Evolutionary conservation across 2,113 vertebrate species (phyloP).

Genomic region (Raphicerus campestris): DNA sequence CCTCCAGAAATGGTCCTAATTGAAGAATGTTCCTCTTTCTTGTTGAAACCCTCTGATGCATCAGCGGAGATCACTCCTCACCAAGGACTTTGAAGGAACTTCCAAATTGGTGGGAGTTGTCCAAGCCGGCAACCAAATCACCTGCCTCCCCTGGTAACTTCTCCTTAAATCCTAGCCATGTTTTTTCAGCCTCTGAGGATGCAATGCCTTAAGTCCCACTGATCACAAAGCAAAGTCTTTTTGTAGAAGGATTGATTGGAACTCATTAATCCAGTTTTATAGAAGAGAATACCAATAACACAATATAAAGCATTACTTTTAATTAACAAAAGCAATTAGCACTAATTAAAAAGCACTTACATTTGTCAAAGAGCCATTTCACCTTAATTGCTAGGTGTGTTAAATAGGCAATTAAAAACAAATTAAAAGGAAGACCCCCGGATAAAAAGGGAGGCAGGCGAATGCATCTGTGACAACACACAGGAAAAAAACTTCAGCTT

Average conservation of each 20-base stretch:
- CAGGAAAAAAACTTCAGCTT: conserved; percentile 26
- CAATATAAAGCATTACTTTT: conserved; percentile 80
- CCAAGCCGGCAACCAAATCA: rapidly evolving
- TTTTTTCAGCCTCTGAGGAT: neutral
- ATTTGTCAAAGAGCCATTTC: conserved; percentile 81
- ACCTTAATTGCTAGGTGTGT: conserved; percentile 78
- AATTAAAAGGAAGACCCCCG: conserved; percentile 75
- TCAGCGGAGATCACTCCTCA: neutral
- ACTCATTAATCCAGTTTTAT: conserved; percentile 66
- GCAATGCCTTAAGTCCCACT: neutral
- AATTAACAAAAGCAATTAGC: conserved; percentile 82
- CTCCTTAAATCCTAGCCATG: neutral
- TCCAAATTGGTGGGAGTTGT: rapidly evolving
- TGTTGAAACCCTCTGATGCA: neutral
- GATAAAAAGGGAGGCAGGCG: conserved; percentile 65
- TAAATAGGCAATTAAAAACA: conserved; percentile 82
- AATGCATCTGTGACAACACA: conserved; percentile 56
- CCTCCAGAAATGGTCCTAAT: neutral
- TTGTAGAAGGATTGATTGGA: conserved; percentile 25
- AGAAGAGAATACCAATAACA: conserved; percentile 68
- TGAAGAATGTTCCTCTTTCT: neutral
- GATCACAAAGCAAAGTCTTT: neutral
- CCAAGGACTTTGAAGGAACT: neutral
- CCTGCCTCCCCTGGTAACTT: too few species aligned
- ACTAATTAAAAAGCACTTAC: conserved; percentile 77